A percentile compares a stretch with the other conserved stretches of the same genome.
These are phyloP conservation scores for Phymanthus crucifer DNA, from an alignment of 92 coral and sea anemone species.

Conservation along the genomic window DNA sequence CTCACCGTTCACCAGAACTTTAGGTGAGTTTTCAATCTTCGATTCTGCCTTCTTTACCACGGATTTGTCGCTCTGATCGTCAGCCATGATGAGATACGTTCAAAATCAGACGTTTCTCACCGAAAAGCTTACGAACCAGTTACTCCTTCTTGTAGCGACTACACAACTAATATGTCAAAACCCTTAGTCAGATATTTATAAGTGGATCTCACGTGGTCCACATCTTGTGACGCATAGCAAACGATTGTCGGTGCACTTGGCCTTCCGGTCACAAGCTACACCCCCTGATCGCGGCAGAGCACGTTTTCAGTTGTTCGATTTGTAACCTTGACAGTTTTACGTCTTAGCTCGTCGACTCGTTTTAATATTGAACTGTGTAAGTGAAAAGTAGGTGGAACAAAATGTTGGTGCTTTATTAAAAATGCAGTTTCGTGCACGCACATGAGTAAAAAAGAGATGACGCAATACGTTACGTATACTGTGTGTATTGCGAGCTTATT, in stretches of 20 bases:
- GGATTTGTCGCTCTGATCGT: conserved; percentile 62
- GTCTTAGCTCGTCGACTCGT: not conserved
- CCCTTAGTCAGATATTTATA: conserved; percentile 14
- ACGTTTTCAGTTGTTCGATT: conserved; percentile 21
- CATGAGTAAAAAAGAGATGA: not conserved
- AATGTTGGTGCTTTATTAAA: not conserved
- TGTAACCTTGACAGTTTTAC: not conserved
- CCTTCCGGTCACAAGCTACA: conserved; percentile 61
- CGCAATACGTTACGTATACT: not conserved
- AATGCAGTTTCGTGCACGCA: not conserved
- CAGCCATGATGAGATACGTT: conserved; percentile 73
- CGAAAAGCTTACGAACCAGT: conserved; percentile 27
- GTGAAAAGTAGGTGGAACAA: not conserved
- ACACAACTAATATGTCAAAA: conserved; percentile 38
- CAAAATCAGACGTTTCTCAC: conserved; percentile 38
- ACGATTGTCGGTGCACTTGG: conserved; percentile 31
- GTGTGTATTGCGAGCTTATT: not conserved
- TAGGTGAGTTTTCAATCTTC: conserved; percentile 75
- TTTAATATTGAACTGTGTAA: not conserved
- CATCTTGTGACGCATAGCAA: conserved; percentile 36
- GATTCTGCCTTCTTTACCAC: conserved; percentile 31
- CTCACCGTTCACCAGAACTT: conserved; percentile 74
- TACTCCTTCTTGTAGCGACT: conserved; percentile 5
- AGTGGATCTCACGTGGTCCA: conserved; percentile 66
- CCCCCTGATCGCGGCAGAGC: not conserved